Conservation (phyloP, 2,113 vertebrate genomes). For the Enhydra lutris region DNA sequence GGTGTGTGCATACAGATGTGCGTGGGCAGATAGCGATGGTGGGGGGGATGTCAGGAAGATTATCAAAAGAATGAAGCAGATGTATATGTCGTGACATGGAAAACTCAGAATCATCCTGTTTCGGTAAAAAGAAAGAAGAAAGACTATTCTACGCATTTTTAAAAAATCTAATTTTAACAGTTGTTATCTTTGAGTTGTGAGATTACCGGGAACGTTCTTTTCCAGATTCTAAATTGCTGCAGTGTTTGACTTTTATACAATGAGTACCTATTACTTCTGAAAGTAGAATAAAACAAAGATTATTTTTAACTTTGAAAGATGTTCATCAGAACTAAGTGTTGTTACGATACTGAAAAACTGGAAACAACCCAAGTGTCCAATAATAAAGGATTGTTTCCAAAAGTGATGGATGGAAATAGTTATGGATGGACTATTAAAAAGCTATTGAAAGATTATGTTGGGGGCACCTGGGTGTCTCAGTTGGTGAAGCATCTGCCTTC, state of each 20-base stretch:
- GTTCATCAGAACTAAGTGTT: not conserved
- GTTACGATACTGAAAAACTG: not conserved
- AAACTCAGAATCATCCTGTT: not conserved
- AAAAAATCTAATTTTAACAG: not conserved
- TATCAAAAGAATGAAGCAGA: not conserved
- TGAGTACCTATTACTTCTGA: not conserved
- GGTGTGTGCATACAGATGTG: not conserved
- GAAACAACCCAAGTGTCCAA: not conserved
- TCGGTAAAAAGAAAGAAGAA: not conserved
- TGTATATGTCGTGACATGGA: not conserved
- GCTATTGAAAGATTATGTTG: not conserved
- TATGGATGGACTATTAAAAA: not conserved
- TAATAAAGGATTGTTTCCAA: not conserved
- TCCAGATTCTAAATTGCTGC: not conserved
- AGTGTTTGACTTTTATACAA: not conserved
- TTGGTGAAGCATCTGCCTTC: not conserved
- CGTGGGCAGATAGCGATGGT: not conserved
- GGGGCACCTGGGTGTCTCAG: not conserved
- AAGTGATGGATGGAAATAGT: not conserved
- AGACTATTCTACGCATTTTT: not conserved
- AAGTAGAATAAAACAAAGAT: not conserved
- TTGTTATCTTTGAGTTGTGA: not conserved
- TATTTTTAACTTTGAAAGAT: not conserved
- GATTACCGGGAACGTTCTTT: not conserved
- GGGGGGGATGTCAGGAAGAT: not conserved